phyloP scores from a whole-genome alignment of 1,140 invertebrate genomes.

The Aphaenogaster floridana region DNA sequence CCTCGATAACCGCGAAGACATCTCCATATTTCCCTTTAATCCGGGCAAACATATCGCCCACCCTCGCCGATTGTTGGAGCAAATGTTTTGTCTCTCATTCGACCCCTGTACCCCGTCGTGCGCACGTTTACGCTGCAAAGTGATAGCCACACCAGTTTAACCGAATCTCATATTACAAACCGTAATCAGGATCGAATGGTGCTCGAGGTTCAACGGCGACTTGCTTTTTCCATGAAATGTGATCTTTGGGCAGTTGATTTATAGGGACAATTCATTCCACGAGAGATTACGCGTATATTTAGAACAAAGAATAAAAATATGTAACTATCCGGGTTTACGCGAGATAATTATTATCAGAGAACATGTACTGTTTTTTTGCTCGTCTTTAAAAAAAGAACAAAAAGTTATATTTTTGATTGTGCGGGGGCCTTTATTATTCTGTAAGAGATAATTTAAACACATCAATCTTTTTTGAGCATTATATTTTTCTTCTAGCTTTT shows the following conservation, averaged over 20 bases:
- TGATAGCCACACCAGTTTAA: conserved; percentile 40
- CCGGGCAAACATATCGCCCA: conserved; percentile 27
- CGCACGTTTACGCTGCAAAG: conserved; percentile 28
- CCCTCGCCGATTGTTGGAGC: neutral
- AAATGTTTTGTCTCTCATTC: conserved; percentile 50
- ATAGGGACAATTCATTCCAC: neutral
- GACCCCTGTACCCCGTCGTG: neutral
- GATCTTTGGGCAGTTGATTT: conserved; percentile 41
- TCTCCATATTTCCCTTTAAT: conserved; percentile 28
- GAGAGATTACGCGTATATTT: neutral
- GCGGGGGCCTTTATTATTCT: neutral
- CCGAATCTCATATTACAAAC: conserved; percentile 40
- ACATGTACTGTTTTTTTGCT: neutral
- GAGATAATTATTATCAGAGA: neutral
- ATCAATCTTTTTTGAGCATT: neutral
- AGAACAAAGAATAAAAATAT: neutral
- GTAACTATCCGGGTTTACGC: neutral
- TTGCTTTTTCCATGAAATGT: conserved; percentile 32
- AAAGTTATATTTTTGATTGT: neutral
- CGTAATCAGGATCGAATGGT: conserved; percentile 36
- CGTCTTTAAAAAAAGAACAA: neutral
- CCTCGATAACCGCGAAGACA: neutral
- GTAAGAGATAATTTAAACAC: neutral
- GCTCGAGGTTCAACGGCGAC: neutral
- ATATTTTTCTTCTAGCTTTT: neutral